Base-by-base conservation (phyloP, 2,113 vertebrate species). In the Prinia subflava region DNA sequence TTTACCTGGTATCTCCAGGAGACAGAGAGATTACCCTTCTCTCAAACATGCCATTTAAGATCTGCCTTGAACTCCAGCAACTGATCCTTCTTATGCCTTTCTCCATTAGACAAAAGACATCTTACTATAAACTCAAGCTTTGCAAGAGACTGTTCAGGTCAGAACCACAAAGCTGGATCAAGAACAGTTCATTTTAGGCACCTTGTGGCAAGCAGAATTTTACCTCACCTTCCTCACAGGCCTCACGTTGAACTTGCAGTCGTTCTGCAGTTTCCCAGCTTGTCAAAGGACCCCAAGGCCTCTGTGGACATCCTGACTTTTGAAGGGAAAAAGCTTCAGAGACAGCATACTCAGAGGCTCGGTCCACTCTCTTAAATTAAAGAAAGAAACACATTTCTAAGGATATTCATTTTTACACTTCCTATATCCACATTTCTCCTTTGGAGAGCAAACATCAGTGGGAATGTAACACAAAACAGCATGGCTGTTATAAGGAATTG, bases 161-260 rank as follows among this genome's bases (percentile, higher is more conserved):
- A 73, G 21, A 90, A 42, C 13, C 9, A 28, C 13, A n/a, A 80
- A 47, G n/a, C 41, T 67, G 55, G 31, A 81, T 41, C 22, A 87
- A 50, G 50, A 65, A 39, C 5, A 23, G 41, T 67, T 50, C 9
- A 53, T 77, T 74, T 78, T 21, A 57, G 71, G 28, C 49, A 92
- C 33, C 41, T 25, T 28, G 35, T 73, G 15, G 39, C 41, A 74
- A 63, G 49, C 16, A 11, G 33, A 41, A n/a, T 78, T 89, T 92
- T 85, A 71, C 55, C 97, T 96, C 76, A 99, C 99, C 99, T 98
- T 99, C 99, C 71, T 94, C 89, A 78, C 96, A 98, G 46, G 98
- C 96, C 11, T 98, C 98, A 89, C 98, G 98, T 7, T 98, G 97
- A 97, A 99, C 98, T 76, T 97, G 97, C 84, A 98, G 93, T 96